Base-by-base conservation (phyloP, 2,888 invertebrate species). In the Napeogenes sylphis region DNA sequence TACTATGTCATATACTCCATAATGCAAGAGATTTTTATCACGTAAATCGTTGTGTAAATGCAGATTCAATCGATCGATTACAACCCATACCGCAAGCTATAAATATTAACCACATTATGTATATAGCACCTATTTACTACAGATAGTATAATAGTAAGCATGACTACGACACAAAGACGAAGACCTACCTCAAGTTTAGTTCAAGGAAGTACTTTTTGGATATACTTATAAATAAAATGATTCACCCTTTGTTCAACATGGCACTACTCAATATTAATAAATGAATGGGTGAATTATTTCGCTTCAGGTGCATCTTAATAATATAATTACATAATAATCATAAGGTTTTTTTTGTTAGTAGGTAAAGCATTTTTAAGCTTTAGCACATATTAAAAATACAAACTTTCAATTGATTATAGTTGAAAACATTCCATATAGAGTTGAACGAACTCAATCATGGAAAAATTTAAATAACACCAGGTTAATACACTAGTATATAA, bases 391-490 rank as follows among this genome's bases (percentile, higher is more conserved):
- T 51, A 30, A 51, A 51, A 51, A 30, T 10, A 51, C 10, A 51
- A 51, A 12, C 30, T 6, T 8, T n/a, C 8, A 51, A 30, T 51
- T 51, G 6, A 51, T 21, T 51, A 51, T 51, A 47, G 21, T 21
- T 4, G 3, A 51, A 51, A 30, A 30, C 42, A 42, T 42, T 42
- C 30, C 51, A 51, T 51, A 30, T 8, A 55, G 58, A 62, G 69
- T 66, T 65, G 56, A 65, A 59, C 60, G 60, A 64, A 62, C 70
- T 64, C 42, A 57, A 57, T 42, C 47, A 63, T 65, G 68, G 70
- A 66, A 69, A 67, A 68, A 62, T 63, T 57, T 56, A 57, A 46
- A 65, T 54, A 38, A 55, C 65, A 45, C 56, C 61, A 61, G 56
- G 64, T 64, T 58, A 54, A 32, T 21, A 32, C 47, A 62, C 63